Evolutionary conservation across 2,888 invertebrate species (phyloP).

Genomic region (Salticus scenicus): DNA sequence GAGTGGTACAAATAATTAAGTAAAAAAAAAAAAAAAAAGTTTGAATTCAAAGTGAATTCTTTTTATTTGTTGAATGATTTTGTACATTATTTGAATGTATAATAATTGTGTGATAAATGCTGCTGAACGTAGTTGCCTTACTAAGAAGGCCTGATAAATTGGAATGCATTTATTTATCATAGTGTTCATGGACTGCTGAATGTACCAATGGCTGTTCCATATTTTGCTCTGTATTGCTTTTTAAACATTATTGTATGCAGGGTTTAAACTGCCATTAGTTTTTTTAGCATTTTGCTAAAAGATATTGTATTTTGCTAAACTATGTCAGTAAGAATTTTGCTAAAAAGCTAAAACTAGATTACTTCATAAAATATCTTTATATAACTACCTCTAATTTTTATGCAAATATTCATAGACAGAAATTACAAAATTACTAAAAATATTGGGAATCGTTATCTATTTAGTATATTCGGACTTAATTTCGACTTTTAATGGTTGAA

Average conservation of each 20-base stretch:
- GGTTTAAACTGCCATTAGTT: neutral
- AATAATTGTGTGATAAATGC: too few species aligned
- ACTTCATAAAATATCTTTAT: neutral
- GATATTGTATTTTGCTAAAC: neutral
- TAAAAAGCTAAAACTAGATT: too few species aligned
- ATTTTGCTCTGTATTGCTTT: neutral
- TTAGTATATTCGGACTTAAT: too few species aligned
- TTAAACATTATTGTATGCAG: neutral
- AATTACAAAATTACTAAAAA: too few species aligned
- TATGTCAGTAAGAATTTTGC: neutral
- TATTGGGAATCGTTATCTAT: too few species aligned
- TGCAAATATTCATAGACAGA: too few species aligned
- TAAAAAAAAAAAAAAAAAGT: neutral
- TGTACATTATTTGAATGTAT: neutral
- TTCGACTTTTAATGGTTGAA: too few species aligned
- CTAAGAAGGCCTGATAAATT: neutral
- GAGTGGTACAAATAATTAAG: neutral
- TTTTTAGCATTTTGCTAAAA: neutral
- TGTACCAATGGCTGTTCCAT: slow-evolving; percentile 2
- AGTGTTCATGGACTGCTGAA: slow-evolving; percentile 51
- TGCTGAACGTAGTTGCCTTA: slow-evolving; percentile 9
- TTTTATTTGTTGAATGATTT: neutral
- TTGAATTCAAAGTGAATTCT: too few species aligned
- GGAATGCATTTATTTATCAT: slow-evolving; percentile 55
- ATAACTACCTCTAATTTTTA: too few species aligned